Conservation (phyloP, 2,888 invertebrate genomes). For the Eilema caniola region DNA sequence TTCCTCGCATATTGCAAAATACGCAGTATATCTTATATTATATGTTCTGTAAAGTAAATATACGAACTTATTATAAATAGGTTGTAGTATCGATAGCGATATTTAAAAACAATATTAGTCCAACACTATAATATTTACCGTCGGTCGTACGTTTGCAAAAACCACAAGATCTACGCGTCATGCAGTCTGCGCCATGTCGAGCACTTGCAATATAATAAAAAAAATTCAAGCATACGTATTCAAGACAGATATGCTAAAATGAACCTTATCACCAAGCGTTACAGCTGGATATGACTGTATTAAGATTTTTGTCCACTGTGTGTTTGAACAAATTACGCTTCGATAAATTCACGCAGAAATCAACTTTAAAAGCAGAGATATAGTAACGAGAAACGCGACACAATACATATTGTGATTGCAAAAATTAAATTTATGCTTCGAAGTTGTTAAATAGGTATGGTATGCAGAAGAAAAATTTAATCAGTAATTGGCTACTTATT, state of each 20-base stretch:
- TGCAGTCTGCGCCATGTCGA: slow-evolving; percentile 74
- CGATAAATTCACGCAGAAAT: slow-evolving; percentile 27
- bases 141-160: slow-evolving; percentile 73
- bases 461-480: slow-evolving; percentile 32
- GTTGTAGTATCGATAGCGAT: slow-evolving; percentile 32
- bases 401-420: slow-evolving; percentile 19
- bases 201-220: slow-evolving; percentile 69
- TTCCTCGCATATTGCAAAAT: background rate
- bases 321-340: slow-evolving; percentile 13
- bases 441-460: slow-evolving; percentile 36
- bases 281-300: slow-evolving; percentile 26
- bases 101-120: slow-evolving; percentile 26
- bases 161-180: slow-evolving; percentile 79
- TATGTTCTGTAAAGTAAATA: background rate
- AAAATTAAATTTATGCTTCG: slow-evolving; percentile 37
- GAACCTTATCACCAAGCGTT: slow-evolving; percentile 45
- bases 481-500: slow-evolving; percentile 38
- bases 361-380: slow-evolving; percentile 14
- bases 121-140: slow-evolving; percentile 73
- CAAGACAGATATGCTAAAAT: slow-evolving; percentile 40
- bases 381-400: slow-evolving; percentile 10
- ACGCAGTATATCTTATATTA: background rate
- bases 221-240: slow-evolving; percentile 47
- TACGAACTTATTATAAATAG: background rate
- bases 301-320: slow-evolving; percentile 16